Evolutionary conservation across 2,888 invertebrate genomes (phyloP).

Genomic region (Didymodactylos carnosus): DNA sequence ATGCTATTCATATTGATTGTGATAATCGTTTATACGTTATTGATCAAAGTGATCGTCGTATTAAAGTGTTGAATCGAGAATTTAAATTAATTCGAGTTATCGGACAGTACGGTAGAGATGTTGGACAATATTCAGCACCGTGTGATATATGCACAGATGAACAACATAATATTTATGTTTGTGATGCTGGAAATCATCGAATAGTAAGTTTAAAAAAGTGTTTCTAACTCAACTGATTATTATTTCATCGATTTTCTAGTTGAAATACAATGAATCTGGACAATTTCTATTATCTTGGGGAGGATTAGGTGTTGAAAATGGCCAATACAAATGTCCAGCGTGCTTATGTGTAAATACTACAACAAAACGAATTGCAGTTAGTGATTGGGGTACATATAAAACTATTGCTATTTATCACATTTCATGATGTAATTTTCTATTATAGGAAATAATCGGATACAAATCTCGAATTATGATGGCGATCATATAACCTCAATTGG

Average conservation of each 20-base stretch:
- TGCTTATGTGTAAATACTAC: slow-evolving; percentile 2
- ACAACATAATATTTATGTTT: slow-evolving; percentile 7
- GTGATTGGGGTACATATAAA: slow-evolving; percentile 14
- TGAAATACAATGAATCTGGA: slow-evolving; percentile 7
- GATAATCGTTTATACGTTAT: slow-evolving; percentile 5
- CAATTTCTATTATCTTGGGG: slow-evolving; percentile 11
- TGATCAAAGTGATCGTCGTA: slow-evolving; percentile 8
- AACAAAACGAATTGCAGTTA: slow-evolving; percentile 1
- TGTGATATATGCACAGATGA: slow-evolving; percentile 12
- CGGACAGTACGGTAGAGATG: slow-evolving; percentile 8
- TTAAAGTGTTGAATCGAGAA: slow-evolving; percentile 9
- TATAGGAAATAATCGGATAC: slow-evolving; percentile 13
- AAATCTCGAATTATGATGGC: slow-evolving; percentile 6
- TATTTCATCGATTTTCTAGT: no score
- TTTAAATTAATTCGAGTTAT: slow-evolving; percentile 12
- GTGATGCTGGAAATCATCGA: slow-evolving; percentile 13
- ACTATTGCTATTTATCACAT: no score
- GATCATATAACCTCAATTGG: slow-evolving; percentile 5
- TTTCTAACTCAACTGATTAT: no score
- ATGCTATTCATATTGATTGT: slow-evolving; percentile 11
- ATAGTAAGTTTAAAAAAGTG: no score
- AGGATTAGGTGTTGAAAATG: slow-evolving; percentile 1
- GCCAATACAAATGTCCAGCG: slow-evolving; percentile 12
- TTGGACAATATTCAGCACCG: slow-evolving; percentile 1
- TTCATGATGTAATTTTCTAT: no score